Base-by-base conservation (phyloP, 1,140 invertebrate genomes). In the Drosophila sp. region DNA sequence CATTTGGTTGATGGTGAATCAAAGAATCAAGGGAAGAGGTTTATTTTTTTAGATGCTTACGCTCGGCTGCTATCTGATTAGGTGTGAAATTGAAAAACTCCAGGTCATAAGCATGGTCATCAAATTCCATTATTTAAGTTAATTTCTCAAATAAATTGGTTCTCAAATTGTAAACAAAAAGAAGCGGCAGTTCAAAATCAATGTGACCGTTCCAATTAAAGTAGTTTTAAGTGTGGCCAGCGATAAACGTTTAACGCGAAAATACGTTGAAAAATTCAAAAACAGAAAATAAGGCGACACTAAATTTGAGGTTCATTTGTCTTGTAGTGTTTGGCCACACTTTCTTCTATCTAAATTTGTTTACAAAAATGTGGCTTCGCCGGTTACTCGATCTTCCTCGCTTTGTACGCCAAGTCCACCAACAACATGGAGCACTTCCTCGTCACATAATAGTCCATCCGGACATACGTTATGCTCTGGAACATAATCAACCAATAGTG, bases 401-500 rank as follows among this genome's bases (percentile, higher is more conserved):
- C 4, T 11, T 63, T 29, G 30, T 33, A 10, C 65, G 55, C 5
- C 44, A 55, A 3, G 29, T 11, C 4, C 35, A 60, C 7, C 32
- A 27, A 1, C 50, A 67, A 7, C 64, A 72, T 60, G 60, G 38
- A 50, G 1, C 0, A 1, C 4, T 56, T 4, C 25, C 54, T 2
- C 3, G 27, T 7, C 40, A n/a, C 62, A 87, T 35, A 75, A 60
- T 68, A 32, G 72, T 92, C 17, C 83, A 92, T 62, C 90, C 91
- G 6, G 75, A 80, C 29, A 70, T 92, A 11, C 60, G 56, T 5
- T 58, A 84, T 60, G 86, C 90, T 0, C 27, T 92, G 55, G 35
- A 72, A 5, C 54, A 76, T 7, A 66, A 76, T 0, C 72, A 76
- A 25, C 89, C 91, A 4, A 69, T 99, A 60, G 97, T 99, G 5